Evolutionary conservation across 2,888 invertebrate species (phyloP).

Genomic region (Calliscelio sp.): DNA sequence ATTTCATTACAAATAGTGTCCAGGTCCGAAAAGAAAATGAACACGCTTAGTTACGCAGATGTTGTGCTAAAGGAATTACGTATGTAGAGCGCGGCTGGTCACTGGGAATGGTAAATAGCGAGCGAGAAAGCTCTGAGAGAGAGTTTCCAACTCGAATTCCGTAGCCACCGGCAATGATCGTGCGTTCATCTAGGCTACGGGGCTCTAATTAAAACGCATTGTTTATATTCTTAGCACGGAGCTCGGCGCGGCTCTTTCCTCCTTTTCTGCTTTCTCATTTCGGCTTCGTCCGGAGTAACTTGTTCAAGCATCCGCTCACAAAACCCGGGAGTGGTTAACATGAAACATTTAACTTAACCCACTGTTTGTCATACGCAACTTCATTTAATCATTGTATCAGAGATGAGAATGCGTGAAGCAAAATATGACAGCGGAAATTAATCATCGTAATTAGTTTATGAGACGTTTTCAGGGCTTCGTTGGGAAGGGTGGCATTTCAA

Average conservation of each 20-base stretch:
- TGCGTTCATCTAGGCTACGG: slow-evolving; percentile 79
- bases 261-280: slow-evolving; percentile 46
- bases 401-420: slow-evolving; percentile 1
- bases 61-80: slow-evolving; percentile 61
- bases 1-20: slow-evolving; percentile 52
- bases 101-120: slow-evolving; percentile 61
- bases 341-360: slow-evolving; percentile 50
- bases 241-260: slow-evolving; percentile 39
- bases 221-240: slow-evolving; percentile 84
- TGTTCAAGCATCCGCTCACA: slow-evolving; percentile 36
- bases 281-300: slow-evolving; percentile 47
- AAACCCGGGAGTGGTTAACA: slow-evolving; percentile 33
- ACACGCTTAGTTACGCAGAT: slow-evolving; percentile 56
- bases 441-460: not conserved
- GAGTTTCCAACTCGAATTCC: slow-evolving; percentile 61
- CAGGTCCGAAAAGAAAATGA: slow-evolving; percentile 59
- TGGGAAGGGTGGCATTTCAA: too few relatives aligned
- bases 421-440: not conserved
- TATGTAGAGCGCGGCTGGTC: slow-evolving; percentile 61
- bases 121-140: not conserved
- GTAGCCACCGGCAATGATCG: slow-evolving; percentile 78
- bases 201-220: slow-evolving; percentile 85
- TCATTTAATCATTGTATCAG: slow-evolving; percentile 23
- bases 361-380: slow-evolving; percentile 29
- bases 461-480: too few relatives aligned